A percentile compares a stretch with the other conserved stretches of the same genome.
phyloP scores from a whole-genome alignment of 1,140 invertebrate genomes.

The Carcinoscorpius rotundicauda region DNA sequence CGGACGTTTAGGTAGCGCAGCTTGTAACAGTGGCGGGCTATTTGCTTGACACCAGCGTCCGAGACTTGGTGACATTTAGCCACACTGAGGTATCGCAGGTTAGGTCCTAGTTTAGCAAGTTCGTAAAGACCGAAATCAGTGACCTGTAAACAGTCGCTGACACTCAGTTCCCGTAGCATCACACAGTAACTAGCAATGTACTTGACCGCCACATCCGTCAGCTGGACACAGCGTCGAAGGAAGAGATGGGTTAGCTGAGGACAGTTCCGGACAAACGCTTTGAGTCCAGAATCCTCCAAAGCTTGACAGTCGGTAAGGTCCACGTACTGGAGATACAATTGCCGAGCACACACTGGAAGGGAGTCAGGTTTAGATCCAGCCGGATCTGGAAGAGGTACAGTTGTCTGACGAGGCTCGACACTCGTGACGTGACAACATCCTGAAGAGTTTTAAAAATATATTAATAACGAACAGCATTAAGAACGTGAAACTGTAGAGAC shows the following conservation, averaged over 20 bases:
- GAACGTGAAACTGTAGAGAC: no score
- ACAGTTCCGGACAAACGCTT: constrained; percentile 67
- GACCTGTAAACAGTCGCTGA: constrained; percentile 76
- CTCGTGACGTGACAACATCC: no score
- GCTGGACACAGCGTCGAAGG: constrained; percentile 66
- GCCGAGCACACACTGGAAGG: not conserved
- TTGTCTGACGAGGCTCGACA: no score
- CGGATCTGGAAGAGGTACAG: no score
- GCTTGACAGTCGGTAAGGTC: constrained; percentile 74
- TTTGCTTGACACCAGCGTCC: constrained; percentile 71
- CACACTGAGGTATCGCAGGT: constrained; percentile 68
- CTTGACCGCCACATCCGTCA: constrained; percentile 64
- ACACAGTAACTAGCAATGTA: constrained; percentile 74
- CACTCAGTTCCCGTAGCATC: constrained; percentile 66
- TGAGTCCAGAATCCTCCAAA: constrained; percentile 66
- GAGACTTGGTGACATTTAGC: constrained; percentile 75
- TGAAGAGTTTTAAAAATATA: no score
- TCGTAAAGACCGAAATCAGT: constrained; percentile 86
- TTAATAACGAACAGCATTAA: no score
- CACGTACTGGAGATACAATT: constrained; percentile 36
- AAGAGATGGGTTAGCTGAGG: constrained; percentile 78
- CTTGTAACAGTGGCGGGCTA: constrained; percentile 76
- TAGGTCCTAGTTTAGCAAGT: constrained; percentile 69
- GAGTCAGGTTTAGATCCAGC: no score
- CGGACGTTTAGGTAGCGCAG: constrained; percentile 77